Percentiles rank a stretch among this genome's conserved stretches.
phyloP scores from a whole-genome alignment of 2,888 invertebrate genomes.

The Pristionchus mayeri region DNA sequence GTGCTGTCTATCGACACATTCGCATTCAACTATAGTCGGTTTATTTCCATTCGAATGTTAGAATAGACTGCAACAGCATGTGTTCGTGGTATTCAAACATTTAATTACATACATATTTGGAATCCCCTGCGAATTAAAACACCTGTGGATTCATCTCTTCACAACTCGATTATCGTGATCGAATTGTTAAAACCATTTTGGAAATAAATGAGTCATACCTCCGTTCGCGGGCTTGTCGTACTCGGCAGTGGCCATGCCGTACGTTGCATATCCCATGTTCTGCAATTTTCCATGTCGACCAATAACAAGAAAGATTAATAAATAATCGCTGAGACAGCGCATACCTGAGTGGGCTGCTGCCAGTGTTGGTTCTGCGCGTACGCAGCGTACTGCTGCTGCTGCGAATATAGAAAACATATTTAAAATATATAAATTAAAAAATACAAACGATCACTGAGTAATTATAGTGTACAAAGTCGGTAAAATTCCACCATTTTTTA shows the following conservation, averaged over 20 bases:
- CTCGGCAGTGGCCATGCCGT: not conserved
- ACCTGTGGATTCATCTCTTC: not conserved
- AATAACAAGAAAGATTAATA: not conserved
- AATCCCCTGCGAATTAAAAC: too few relatives aligned
- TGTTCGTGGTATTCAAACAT: too few relatives aligned
- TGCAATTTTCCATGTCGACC: not conserved
- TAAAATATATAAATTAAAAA: too few relatives aligned
- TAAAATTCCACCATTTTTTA: not conserved
- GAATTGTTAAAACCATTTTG: not conserved
- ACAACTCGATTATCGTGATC: not conserved
- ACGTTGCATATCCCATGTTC: slow-evolving; percentile 14
- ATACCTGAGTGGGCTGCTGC: slow-evolving; percentile 47
- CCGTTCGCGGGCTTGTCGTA: slow-evolving; percentile 10
- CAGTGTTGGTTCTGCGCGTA: slow-evolving; percentile 19
- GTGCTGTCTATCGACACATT: not conserved
- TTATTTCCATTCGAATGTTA: too few relatives aligned
- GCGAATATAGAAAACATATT: too few relatives aligned
- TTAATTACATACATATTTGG: too few relatives aligned
- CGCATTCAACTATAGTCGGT: too few relatives aligned
- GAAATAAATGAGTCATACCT: not conserved
- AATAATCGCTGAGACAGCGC: not conserved
- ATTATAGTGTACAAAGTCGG: too few relatives aligned
- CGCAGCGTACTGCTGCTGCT: slow-evolving; percentile 20
- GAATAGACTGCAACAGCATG: too few relatives aligned
- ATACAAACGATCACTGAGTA: too few relatives aligned